These are phyloP conservation scores for Oscheius sp. DNA, from an alignment of 2,888 invertebrate genomes.

Conservation along the genomic window DNA sequence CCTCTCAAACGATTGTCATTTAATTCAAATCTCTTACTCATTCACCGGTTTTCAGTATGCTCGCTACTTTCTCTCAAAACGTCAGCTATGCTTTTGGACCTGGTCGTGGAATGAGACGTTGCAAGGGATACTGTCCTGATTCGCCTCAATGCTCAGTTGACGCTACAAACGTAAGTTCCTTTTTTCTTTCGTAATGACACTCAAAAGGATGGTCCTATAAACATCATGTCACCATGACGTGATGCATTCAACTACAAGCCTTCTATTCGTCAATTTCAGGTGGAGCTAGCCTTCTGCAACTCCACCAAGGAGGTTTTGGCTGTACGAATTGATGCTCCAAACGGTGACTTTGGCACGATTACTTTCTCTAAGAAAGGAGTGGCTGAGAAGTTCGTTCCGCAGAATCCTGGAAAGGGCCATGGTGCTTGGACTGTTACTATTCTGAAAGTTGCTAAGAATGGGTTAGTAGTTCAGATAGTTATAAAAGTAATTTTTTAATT, in stretches of 20 bases:
- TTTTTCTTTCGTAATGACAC: neutral
- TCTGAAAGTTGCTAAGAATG: conserved; percentile 35
- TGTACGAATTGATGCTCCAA: conserved; percentile 53
- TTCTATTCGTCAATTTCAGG: conserved; percentile 37
- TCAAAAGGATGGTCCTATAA: neutral
- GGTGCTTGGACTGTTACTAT: conserved; percentile 57
- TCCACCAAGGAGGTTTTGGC: conserved; percentile 39
- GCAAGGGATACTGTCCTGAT: conserved; percentile 5
- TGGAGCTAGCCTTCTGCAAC: conserved; percentile 57
- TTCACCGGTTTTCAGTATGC: neutral
- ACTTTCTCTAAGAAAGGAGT: conserved; percentile 42
- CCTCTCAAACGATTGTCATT: neutral
- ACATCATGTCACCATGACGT: conserved; percentile 1
- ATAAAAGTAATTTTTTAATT: too few species aligned
- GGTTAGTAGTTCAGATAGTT: too few species aligned
- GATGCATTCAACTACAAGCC: neutral
- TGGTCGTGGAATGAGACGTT: conserved; percentile 16
- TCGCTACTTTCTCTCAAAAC: neutral
- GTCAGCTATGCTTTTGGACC: neutral
- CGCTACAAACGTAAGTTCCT: conserved; percentile 26
- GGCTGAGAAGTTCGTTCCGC: conserved; percentile 50
- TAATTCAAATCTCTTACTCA: neutral
- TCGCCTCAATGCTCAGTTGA: conserved; percentile 21
- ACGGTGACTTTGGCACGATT: conserved; percentile 51
- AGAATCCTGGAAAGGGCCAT: conserved; percentile 55